A percentile compares a stretch with the other conserved stretches of the same genome.
These are phyloP conservation scores for Palythoa heliodiscus DNA, from an alignment of 92 coral and sea anemone genomes.

Conservation along the genomic window DNA sequence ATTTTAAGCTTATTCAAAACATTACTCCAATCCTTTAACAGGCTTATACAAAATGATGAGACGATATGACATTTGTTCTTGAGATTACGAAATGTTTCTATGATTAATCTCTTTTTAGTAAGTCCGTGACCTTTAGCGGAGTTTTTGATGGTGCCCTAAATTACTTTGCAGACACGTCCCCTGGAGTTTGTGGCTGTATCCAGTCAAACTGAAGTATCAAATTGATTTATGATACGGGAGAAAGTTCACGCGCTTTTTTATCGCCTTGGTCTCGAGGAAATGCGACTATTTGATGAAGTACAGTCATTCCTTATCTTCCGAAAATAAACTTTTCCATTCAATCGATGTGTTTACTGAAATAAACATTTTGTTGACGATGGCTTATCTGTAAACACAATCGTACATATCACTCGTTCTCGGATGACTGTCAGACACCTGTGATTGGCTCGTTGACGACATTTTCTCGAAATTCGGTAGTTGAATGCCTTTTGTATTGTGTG, in stretches of 20 bases:
- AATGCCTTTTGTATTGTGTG: slow-evolving; percentile 63
- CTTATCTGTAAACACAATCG: slow-evolving; percentile 52
- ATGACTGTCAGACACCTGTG: slow-evolving; percentile 33
- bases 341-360: slow-evolving; percentile 48
- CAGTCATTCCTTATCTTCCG: slow-evolving; percentile 61
- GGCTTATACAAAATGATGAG: neutral
- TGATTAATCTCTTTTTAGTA: slow-evolving; percentile 27
- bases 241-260: neutral
- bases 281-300: slow-evolving; percentile 24
- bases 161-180: slow-evolving; percentile 30
- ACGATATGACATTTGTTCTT: slow-evolving; percentile 25
- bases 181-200: neutral
- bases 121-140: slow-evolving; percentile 31
- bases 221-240: slow-evolving; percentile 11
- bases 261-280: slow-evolving; percentile 15
- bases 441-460: slow-evolving; percentile 33
- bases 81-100: neutral
- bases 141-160: slow-evolving; percentile 23
- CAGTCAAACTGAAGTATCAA: neutral
- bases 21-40: neutral
- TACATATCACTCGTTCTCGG: slow-evolving; percentile 47
- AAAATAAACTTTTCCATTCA: slow-evolving; percentile 47
- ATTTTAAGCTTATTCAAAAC: slow-evolving; percentile 23
- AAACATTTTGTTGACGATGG: slow-evolving; percentile 61
- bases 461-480: slow-evolving; percentile 40